Percentiles rank a stretch among this genome's conserved stretches.
These are phyloP conservation scores for Zygaena filipendulae DNA, from an alignment of 2,888 invertebrate species.

Conservation along the genomic window DNA sequence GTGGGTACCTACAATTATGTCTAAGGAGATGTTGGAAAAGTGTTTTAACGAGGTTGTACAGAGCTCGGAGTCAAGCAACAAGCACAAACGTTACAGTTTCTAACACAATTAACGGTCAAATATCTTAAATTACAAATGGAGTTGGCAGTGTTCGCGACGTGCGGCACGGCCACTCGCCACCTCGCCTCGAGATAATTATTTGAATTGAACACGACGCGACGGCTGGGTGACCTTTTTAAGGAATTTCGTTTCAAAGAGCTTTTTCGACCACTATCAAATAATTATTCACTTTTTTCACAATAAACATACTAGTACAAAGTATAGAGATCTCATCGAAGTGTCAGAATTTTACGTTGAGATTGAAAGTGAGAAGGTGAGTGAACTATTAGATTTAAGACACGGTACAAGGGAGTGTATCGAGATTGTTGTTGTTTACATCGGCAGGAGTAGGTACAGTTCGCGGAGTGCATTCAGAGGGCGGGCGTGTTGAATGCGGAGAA, in stretches of 20 bases:
- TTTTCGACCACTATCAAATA: too few relatives aligned
- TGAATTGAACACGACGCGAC: constrained; percentile 42
- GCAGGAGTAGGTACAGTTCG: constrained; percentile 23
- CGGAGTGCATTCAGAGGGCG: constrained; percentile 55
- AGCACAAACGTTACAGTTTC: constrained; percentile 56
- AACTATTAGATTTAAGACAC: too few relatives aligned
- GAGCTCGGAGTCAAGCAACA: constrained; percentile 46
- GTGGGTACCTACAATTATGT: too few relatives aligned
- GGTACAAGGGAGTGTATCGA: constrained; percentile 5
- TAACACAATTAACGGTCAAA: constrained; percentile 58
- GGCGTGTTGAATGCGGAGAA: constrained; percentile 54
- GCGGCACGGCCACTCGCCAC: constrained; percentile 49
- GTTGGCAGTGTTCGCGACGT: constrained; percentile 49
- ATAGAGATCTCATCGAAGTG: too few relatives aligned
- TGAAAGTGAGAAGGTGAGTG: too few relatives aligned
- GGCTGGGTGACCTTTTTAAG: constrained; percentile 36
- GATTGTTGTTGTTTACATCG: constrained; percentile 6
- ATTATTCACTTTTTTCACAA: too few relatives aligned
- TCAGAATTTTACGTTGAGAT: too few relatives aligned
- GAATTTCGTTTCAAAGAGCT: constrained; percentile 35
- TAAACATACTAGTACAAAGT: too few relatives aligned
- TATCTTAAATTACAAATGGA: constrained; percentile 59
- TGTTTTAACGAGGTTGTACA: too few relatives aligned
- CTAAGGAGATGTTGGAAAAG: too few relatives aligned
- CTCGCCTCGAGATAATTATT: constrained; percentile 47